Base-by-base conservation (phyloP, 2,113 vertebrate species). In the Tauraco erythrolophus region DNA sequence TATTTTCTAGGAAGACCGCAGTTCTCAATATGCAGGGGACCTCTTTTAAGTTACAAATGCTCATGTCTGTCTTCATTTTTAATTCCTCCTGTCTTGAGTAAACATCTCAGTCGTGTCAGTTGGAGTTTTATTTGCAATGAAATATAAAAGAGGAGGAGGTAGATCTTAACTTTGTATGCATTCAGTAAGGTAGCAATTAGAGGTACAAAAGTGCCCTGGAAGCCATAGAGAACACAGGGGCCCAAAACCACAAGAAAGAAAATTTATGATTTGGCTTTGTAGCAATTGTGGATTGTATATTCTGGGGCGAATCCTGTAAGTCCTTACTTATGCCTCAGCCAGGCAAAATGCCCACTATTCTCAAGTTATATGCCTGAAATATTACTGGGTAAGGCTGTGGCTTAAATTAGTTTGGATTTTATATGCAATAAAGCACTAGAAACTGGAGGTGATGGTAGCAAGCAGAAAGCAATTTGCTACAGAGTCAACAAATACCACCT, bases 381-480 rank as follows among this genome's bases (percentile, higher is more conserved):
- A 94, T 70, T 58, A 69, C 51, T 64, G 88, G 51, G 56, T 89
- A 80, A 81, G 53, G 56, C 70, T 87, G 77, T 81, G 79, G 60
- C 77, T 84, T 82, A 91, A 87, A 78, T 91, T 69, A 81, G 84
- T 86, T 88, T 48, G 86, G 45, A 60, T 92, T 95, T 91, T 93
- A 84, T 53, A 27, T 65, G 61, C 77, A 92, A 61, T 89, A 87
- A 94, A 95, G 89, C 35, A 30, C 51, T 50, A n/a, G 61, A 91
- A 94, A 57, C 21, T 91, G 65, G 48, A 91, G 92, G 83, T 91
- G 69, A 83, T 97, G 64, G 84, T 72, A 95, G 84, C 77, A 94
- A 71, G 48, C 45, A 92, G 60, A 83, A 86, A 78, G 46, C 18
- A 70, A 64, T 96, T 97, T 92, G 62, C 85, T 91, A 30, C 1